Base-by-base conservation (phyloP, 2,888 invertebrate species). In the Drosophila mulleri region DNA sequence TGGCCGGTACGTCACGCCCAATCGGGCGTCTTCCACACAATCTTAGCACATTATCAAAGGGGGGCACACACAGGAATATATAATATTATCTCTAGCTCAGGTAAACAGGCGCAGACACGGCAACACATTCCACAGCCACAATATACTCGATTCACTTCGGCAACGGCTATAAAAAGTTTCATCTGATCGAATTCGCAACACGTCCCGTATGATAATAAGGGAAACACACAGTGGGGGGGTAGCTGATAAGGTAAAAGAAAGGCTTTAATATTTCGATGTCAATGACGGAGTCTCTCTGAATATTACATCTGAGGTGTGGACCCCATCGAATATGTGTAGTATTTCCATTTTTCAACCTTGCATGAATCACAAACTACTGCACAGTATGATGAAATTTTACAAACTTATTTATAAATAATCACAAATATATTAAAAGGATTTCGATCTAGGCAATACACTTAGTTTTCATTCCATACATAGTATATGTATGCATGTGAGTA, bases 141-240 rank as follows among this genome's bases (percentile, higher is more conserved):
- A 18, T 12, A 12, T 18, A 32, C 32, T 12, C 32, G 6, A 48
- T 23, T 23, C 23, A 23, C 45, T 7, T 39, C 14, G 37, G 5
- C 16, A 16, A 26, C 26, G 11, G 47, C 47, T 48, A 48, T 48
- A 48, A 29, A 48, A 48, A 48, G 48, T 29, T 29, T n/a, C 26
- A 48, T 48, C 29, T 48, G 48, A 48, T 48, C 48, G 48, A 48
- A 48, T 48, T 29, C 48, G 48, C 11, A 29, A 48, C 48, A 48
- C 48, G 48, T 47, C 47, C 26, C 47, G 9, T 26, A 47, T n/a
- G 47, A 47, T 47, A 47, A 47, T 47, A 7, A 32, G 32, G 32
- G 32, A 32, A 32, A 11, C 32, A 32, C 9, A 32, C 37, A 37
- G 12, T 12, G 12, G 14, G 37, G 14, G 37, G 12, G 32, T 18